Evolutionary conservation across 2,888 invertebrate genomes (phyloP).

Genomic region (Bugula neritina): DNA sequence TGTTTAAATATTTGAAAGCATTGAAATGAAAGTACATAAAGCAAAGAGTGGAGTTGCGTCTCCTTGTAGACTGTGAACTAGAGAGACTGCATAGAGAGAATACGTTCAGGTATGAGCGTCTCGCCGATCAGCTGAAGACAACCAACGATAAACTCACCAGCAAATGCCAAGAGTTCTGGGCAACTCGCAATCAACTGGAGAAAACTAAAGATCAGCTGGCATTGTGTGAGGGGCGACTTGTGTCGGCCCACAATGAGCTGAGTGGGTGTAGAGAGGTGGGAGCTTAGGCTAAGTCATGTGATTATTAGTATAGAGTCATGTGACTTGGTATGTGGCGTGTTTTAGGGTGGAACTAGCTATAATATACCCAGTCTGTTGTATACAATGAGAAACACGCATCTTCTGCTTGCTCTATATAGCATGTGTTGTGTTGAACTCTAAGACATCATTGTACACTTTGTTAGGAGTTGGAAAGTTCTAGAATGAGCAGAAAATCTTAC

Average conservation of each 20-base stretch:
- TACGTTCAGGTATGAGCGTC: not conserved
- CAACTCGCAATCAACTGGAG: not conserved
- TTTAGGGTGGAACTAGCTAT: too few relatives aligned
- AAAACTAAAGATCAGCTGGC: not conserved
- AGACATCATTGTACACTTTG: not conserved
- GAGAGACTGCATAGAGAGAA: not conserved
- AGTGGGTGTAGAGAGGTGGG: not conserved
- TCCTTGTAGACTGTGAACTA: not conserved
- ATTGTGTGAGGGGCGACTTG: not conserved
- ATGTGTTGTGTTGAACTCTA: too few relatives aligned
- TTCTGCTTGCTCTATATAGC: too few relatives aligned
- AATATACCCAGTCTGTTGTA: too few relatives aligned
- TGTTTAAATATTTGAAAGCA: too few relatives aligned
- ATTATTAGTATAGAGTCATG: too few relatives aligned
- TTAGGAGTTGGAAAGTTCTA: slow-evolving; percentile 1
- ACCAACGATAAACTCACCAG: not conserved
- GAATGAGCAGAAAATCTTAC: not conserved
- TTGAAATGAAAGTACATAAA: too few relatives aligned
- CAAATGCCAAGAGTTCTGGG: not conserved
- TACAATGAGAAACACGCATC: too few relatives aligned
- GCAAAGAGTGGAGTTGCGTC: too few relatives aligned
- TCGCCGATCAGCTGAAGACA: not conserved
- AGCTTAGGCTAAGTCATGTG: too few relatives aligned
- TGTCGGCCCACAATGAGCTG: not conserved
- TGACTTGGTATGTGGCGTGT: too few relatives aligned